Percentiles rank a stretch among this genome's conserved stretches.
Evolutionary conservation across 2,888 invertebrate species (phyloP).

Genomic region (Torymus aiolomorphi): DNA sequence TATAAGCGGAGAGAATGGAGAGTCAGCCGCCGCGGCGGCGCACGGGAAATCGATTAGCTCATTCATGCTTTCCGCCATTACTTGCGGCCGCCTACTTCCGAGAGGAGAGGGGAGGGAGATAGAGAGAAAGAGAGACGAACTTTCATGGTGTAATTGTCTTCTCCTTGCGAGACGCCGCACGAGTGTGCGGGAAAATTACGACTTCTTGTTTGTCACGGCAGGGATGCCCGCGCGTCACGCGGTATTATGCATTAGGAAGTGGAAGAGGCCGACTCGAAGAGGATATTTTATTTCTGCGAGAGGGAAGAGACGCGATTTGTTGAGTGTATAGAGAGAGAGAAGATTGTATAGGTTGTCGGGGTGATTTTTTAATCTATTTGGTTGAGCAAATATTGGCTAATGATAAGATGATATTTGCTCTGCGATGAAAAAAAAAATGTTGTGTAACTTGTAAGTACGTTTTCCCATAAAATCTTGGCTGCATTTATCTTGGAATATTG

Average conservation of each 20-base stretch:
- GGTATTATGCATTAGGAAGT: slow-evolving; percentile 25
- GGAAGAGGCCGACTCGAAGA: no score
- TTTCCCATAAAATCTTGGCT: no score
- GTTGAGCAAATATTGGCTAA: no score
- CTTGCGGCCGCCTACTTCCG: slow-evolving; percentile 45
- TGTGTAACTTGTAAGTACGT: no score
- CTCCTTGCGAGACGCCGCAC: background rate
- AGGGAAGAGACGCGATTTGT: background rate
- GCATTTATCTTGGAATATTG: no score
- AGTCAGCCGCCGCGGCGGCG: background rate
- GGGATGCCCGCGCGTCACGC: background rate
- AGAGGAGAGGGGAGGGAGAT: background rate
- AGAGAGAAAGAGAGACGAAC: background rate
- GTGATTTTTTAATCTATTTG: no score
- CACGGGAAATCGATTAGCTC: slow-evolving; percentile 54
- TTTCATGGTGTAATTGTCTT: slow-evolving; percentile 21
- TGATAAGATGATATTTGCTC: no score
- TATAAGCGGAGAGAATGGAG: slow-evolving; percentile 16
- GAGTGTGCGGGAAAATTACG: background rate
- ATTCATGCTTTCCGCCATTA: slow-evolving; percentile 55
- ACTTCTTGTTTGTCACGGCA: slow-evolving; percentile 22
- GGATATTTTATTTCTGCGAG: no score
- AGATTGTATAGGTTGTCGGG: no score
- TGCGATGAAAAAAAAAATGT: no score
- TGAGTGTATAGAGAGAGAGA: background rate